phyloP scores from a whole-genome alignment of 2,888 invertebrate species.

The Anagyrus pseudococci region DNA sequence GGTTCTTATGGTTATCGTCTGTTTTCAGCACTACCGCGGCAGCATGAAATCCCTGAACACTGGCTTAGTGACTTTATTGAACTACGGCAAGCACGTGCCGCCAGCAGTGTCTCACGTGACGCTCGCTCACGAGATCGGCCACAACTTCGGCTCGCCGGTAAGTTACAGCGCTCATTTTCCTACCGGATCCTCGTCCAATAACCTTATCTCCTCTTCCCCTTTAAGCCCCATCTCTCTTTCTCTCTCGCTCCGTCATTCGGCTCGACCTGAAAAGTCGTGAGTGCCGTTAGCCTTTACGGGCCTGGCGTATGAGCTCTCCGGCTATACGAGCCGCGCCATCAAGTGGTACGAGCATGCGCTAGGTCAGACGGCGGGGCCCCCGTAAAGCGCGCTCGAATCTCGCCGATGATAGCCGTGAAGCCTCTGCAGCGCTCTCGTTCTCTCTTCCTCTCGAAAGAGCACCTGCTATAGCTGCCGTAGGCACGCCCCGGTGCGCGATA shows the following conservation, averaged over 20 bases:
- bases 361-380: neutral
- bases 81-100: constrained; percentile 97
- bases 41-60: constrained; percentile 95
- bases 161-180: no score
- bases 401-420: no score
- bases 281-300: no score
- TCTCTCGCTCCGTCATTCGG: no score
- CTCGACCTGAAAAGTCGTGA: no score
- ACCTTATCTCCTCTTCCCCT: neutral
- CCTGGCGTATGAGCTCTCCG: no score
- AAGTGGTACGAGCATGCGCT: constrained; percentile 15
- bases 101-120: constrained; percentile 99
- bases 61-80: constrained; percentile 95
- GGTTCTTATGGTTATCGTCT: no score
- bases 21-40: constrained; percentile 88
- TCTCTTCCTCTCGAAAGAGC: no score
- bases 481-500: no score
- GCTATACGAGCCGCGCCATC: no score
- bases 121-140: constrained; percentile 98
- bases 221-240: neutral
- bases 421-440: neutral
- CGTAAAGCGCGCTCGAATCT: neutral
- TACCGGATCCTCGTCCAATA: no score
- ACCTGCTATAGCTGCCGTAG: no score
- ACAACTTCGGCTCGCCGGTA: constrained; percentile 98